phyloP scores from a whole-genome alignment of 2,797 vertebrate species.

The Pygocentrus nattereri region DNA sequence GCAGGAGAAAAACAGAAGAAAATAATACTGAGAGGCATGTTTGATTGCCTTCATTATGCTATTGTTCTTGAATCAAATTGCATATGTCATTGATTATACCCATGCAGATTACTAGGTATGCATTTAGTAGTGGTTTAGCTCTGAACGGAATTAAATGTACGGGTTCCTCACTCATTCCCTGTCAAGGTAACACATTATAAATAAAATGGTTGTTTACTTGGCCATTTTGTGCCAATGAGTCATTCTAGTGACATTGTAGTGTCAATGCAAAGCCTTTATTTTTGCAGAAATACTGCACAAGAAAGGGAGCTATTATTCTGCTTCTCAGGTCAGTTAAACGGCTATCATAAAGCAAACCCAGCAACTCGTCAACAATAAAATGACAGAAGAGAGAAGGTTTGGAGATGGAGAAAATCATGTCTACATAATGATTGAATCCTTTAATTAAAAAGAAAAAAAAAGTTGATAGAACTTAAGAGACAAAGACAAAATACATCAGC shows the following conservation, averaged over 20 bases:
- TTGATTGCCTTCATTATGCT: background rate
- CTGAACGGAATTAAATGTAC: too few species aligned
- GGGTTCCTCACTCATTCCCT: background rate
- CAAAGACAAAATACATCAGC: background rate
- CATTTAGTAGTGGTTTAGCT: background rate
- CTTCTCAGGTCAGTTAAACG: background rate
- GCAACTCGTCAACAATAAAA: background rate
- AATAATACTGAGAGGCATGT: background rate
- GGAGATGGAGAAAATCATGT: background rate
- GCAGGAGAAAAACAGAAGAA: too few species aligned
- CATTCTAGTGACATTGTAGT: background rate
- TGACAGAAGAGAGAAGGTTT: background rate
- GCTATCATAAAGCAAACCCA: background rate
- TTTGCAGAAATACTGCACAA: background rate
- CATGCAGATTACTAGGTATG: background rate
- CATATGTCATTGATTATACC: background rate
- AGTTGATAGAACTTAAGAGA: background rate
- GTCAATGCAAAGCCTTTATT: background rate
- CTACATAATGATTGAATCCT: background rate
- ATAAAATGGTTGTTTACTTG: background rate
- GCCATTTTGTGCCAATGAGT: too few species aligned
- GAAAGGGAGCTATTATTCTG: background rate
- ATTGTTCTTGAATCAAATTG: background rate
- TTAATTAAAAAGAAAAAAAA: slow-evolving; percentile 1
- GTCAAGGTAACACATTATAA: background rate